Evolutionary conservation across 2,888 invertebrate species (phyloP).

Genomic region (Galerucella calmariensis): DNA sequence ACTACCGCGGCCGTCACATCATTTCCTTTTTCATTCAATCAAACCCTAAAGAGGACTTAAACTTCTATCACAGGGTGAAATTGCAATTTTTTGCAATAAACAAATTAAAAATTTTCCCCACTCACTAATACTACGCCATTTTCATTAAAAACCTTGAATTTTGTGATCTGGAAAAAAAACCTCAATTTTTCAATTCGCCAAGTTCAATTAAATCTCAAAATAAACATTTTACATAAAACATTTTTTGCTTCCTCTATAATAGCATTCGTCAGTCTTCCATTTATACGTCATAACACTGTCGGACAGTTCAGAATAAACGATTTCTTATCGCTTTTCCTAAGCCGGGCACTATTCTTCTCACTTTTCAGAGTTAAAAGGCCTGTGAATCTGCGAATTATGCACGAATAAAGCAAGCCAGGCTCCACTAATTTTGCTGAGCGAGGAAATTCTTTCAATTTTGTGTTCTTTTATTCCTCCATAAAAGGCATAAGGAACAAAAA

Average conservation of each 20-base stretch:
- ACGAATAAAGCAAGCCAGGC: slow-evolving; percentile 33
- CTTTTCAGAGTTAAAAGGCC: slow-evolving; percentile 26
- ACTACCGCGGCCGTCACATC: too few species aligned
- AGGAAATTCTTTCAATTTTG: slow-evolving; percentile 35
- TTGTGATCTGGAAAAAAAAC: too few species aligned
- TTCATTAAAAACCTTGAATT: too few species aligned
- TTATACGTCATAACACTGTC: not conserved
- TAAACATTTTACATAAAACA: too few species aligned
- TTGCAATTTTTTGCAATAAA: too few species aligned
- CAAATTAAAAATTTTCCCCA: too few species aligned
- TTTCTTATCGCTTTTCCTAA: not conserved
- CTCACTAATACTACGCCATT: too few species aligned
- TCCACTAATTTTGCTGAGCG: slow-evolving; percentile 32
- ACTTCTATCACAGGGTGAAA: too few species aligned
- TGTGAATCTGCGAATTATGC: slow-evolving; percentile 27
- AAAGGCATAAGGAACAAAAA: slow-evolving; percentile 33
- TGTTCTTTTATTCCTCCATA: slow-evolving; percentile 28
- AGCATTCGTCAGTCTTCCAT: not conserved
- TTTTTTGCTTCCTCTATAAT: not conserved
- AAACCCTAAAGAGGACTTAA: too few species aligned
- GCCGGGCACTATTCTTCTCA: not conserved
- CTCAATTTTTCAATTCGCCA: too few species aligned
- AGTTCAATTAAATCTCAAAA: too few species aligned
- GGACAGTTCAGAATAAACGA: not conserved
- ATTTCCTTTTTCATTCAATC: too few species aligned